Conservation (phyloP, 2,888 invertebrate genomes). For the Tinea pellionella region DNA sequence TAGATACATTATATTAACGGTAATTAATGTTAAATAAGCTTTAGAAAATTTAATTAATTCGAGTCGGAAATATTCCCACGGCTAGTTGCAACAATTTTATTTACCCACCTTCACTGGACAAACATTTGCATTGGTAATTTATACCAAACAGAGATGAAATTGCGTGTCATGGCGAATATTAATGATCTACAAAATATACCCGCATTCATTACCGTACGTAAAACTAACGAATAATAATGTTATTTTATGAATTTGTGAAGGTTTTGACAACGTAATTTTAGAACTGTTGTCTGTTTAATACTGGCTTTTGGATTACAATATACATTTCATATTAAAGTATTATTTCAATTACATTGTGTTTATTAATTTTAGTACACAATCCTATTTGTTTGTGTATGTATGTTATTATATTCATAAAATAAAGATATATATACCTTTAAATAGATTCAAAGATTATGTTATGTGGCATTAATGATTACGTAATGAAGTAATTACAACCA, state of each 20-base stretch:
- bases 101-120: constrained; percentile 23
- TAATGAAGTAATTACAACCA: too few relatives aligned
- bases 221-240: constrained; percentile 9
- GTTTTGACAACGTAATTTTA: background rate
- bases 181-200: constrained; percentile 37
- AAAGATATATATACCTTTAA: too few relatives aligned
- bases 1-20: background rate
- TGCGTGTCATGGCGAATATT: constrained; percentile 45
- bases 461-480: too few relatives aligned
- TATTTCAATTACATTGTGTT: too few relatives aligned
- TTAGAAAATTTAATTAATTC: constrained; percentile 5
- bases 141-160: constrained; percentile 43
- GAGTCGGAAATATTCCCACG: constrained; percentile 16
- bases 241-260: background rate
- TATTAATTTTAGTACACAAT: too few relatives aligned
- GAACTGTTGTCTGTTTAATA: background rate
- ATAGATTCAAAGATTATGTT: too few relatives aligned
- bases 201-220: constrained; percentile 18
- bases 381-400: too few relatives aligned
- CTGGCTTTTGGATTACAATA: background rate
- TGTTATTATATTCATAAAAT: too few relatives aligned
- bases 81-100: constrained; percentile 22
- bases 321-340: too few relatives aligned
- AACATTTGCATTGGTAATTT: constrained; percentile 43
- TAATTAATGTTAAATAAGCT: constrained; percentile 1